phyloP scores from a whole-genome alignment of 2,888 invertebrate species.

The Spatulosminthurus flaviceps region DNA sequence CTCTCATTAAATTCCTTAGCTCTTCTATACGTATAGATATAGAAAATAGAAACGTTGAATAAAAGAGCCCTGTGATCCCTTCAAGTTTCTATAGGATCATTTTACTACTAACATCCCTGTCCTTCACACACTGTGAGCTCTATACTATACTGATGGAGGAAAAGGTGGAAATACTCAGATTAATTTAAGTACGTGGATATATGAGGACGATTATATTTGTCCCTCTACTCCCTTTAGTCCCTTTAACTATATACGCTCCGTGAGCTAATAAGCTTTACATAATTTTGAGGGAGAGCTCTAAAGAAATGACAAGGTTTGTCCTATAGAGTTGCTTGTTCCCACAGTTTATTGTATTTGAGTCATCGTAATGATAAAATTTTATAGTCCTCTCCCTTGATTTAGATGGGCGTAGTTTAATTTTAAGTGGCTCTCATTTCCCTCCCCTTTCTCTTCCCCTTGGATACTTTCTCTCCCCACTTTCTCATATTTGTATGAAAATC shows the following conservation, averaged over 20 bases:
- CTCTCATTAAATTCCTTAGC: neutral
- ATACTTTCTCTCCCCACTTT: too few relatives aligned
- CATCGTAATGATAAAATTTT: neutral
- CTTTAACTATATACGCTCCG: too few relatives aligned
- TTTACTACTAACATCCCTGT: neutral
- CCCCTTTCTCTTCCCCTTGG: too few relatives aligned
- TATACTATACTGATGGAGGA: neutral
- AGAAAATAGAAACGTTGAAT: neutral
- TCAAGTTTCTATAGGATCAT: neutral
- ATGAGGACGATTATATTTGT: too few relatives aligned
- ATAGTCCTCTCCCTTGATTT: neutral
- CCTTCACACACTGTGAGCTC: neutral
- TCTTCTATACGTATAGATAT: neutral
- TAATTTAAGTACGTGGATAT: neutral
- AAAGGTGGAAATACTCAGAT: slow-evolving; percentile 18
- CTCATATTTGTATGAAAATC: too few relatives aligned
- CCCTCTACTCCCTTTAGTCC: too few relatives aligned
- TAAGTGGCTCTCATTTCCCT: too few relatives aligned
- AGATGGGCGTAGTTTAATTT: too few relatives aligned
- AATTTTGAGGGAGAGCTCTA: too few relatives aligned
- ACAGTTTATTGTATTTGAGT: neutral
- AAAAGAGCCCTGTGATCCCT: neutral
- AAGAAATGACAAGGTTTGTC: too few relatives aligned
- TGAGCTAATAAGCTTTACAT: too few relatives aligned
- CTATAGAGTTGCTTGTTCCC: too few relatives aligned